Evolutionary conservation across 2,888 invertebrate species (phyloP), one percentile per base, ranked within the genome.

Genomic region (Thalpophila matura): DNA sequence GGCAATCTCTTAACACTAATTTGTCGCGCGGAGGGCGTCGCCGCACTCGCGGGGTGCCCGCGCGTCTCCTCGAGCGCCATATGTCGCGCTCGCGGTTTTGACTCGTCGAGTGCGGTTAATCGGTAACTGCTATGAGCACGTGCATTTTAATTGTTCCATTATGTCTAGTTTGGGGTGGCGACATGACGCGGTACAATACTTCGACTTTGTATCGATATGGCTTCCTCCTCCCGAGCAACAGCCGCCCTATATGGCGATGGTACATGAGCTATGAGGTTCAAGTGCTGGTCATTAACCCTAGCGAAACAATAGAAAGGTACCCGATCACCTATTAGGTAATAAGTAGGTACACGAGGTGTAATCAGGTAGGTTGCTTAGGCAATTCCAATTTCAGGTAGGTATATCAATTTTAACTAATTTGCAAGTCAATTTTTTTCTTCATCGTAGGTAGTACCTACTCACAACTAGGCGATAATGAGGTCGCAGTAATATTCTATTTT

Each of bases 1-100:
- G 90, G 90, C 91, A 90, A 93, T 93, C 94, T 94, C 87, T 91
- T 91, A 90, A 89, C 86, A 89, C 85, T 87, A 90, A 93, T 93
- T 93, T 91, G 91, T 90, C 86, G 85, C 79, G 77, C 75, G 67
- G 77, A 80, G 78, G 79, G 71, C 71, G 73, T 53, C 65, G 47
- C 49, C 24, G 10, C 14, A 1, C n/a, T n/a, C 46, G 18, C 62
- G 55, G 58, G 63, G 61, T 62, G 61, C 62, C 45, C 27, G n/a
- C 22, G 66, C 62, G 55, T 12, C 33, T 33, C 77, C 69, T 67
- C 74, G 71, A n/a, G 63, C 74, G 87, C 95, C 95, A 95, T 95
- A 94, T 95, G 95, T 89, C 91, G 89, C 85, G 42, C 29, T 37
- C 57, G 73, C 65, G 55, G 69, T 53, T 73, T 65, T 58, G 62